phyloP scores from a whole-genome alignment of 2,113 vertebrate genomes.

The Bos indicus region DNA sequence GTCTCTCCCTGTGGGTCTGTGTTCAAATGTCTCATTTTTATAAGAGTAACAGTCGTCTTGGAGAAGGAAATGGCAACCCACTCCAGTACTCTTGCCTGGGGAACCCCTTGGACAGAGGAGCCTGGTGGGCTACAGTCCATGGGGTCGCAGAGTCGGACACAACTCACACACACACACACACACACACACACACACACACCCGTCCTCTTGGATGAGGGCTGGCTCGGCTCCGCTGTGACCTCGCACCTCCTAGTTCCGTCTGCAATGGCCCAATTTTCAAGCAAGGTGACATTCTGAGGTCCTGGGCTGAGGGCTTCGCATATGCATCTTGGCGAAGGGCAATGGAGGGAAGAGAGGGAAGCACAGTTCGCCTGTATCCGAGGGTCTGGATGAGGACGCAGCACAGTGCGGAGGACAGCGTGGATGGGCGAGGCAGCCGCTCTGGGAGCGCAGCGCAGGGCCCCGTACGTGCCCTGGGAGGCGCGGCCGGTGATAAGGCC shows the following conservation, averaged over 20 bases:
- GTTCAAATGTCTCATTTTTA: background rate
- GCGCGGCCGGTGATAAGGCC: accelerated
- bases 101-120: background rate
- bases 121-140: background rate
- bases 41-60: background rate
- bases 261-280: background rate
- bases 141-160: background rate
- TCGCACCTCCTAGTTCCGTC: accelerated
- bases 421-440: accelerated
- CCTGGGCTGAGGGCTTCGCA: background rate
- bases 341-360: background rate
- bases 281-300: background rate
- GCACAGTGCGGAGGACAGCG: accelerated
- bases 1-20: background rate
- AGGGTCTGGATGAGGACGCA: background rate
- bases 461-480: accelerated
- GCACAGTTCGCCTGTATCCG: accelerated
- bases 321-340: background rate
- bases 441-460: accelerated
- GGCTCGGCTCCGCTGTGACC: accelerated
- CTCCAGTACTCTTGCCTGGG: background rate
- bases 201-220: background rate
- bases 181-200: background rate
- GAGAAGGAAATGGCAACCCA: background rate
- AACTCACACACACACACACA: background rate